Percentiles rank a stretch among this genome's conserved stretches.
phyloP scores from a whole-genome alignment of 1,140 invertebrate species.

The Panagrolaimus sp. region DNA sequence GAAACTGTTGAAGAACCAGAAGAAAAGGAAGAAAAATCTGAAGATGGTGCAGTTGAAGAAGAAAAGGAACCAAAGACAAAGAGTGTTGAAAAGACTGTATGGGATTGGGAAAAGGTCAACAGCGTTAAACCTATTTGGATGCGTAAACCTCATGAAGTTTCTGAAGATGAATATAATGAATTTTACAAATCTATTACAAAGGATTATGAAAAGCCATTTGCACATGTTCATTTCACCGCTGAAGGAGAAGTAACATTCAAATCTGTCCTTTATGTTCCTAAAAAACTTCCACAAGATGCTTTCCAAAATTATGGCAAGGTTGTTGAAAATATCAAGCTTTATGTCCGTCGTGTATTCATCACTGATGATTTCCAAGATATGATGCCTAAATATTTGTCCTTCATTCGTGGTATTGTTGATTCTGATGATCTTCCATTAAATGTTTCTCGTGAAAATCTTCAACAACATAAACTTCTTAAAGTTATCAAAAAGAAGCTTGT shows the following conservation, averaged over 20 bases:
- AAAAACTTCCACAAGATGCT: conserved; percentile 77
- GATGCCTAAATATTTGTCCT: conserved; percentile 94
- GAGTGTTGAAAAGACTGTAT: conserved; percentile 87
- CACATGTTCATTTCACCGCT: conserved; percentile 83
- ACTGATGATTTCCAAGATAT: conserved; percentile 99
- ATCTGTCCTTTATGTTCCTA: conserved; percentile 84
- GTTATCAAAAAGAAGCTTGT: conserved; percentile 98
- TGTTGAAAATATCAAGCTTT: conserved; percentile 89
- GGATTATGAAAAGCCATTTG: conserved; percentile 76
- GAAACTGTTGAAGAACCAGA: conserved; percentile 76
- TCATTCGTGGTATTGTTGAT: conserved; percentile 91
- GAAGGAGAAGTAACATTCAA: conserved; percentile 99
- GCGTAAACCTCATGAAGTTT: conserved; percentile 77
- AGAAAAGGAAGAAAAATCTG: conserved; percentile 63
- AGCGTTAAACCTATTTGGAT: conserved; percentile 92
- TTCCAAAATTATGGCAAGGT: conserved; percentile 91
- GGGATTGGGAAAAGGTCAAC: conserved; percentile 87
- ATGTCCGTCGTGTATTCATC: conserved; percentile 93
- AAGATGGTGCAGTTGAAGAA: conserved; percentile 68
- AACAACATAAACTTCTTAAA: conserved; percentile 96
- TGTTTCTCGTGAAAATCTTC: conserved; percentile 89
- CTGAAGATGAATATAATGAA: conserved; percentile 79
- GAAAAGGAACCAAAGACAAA: conserved; percentile 73
- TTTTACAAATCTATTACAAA: conserved; percentile 92
- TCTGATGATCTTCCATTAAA: conserved; percentile 98